Base-by-base conservation (phyloP, 1,140 invertebrate species). In the Tetramorium parvispinum region DNA sequence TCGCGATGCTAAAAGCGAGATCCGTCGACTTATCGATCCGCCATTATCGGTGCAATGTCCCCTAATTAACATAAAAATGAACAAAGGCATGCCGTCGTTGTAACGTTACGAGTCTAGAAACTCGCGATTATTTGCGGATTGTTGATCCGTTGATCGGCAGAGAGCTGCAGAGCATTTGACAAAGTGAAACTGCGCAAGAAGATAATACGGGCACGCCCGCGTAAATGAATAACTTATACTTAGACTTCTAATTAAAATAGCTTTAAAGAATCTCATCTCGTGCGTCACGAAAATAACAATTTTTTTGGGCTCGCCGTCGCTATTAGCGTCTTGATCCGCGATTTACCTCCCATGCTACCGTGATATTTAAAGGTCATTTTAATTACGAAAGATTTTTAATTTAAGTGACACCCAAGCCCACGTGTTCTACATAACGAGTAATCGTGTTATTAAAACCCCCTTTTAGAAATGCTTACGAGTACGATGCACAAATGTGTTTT, bases 361-460 rank as follows among this genome's bases (percentile, higher is more conserved):
- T 73, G 79, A 43, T 83, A 75, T 75, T 75, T 83, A 73, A 83
- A 83, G 68, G 79, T 83, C 79, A 59, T 27, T 83, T 61, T 61
- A 83, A 83, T 83, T 49, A 59, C 65, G 16, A 75, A 16, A n/a
- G 37, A 40, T 63, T 70, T 59, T 83, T 59, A 83, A 61, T 83
- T 75, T 75, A 75, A 73, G 40, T 59, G 66, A 61, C 32, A 4
- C 27, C 40, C 8, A 27, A 61, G 24, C 40, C 53, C 27, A 59
- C 53, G 57, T 66, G 21, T 24, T 65, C 18, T 27, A 43, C 40
- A 49, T 71, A 24, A 75, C 13, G n/a, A 75, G 59, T 6, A 70
- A 3, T 27, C 1, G 24, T 37, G 32, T 61, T 37, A 46, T 59
- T 73, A 24, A 11, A 37, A 49, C 1, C n/a, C 3, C 1, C 18